A percentile compares a stretch with the other conserved stretches of the same genome.
Conservation (phyloP, 2,888 invertebrate genomes). For the Imbricaverruca yamaguchii region DNA sequence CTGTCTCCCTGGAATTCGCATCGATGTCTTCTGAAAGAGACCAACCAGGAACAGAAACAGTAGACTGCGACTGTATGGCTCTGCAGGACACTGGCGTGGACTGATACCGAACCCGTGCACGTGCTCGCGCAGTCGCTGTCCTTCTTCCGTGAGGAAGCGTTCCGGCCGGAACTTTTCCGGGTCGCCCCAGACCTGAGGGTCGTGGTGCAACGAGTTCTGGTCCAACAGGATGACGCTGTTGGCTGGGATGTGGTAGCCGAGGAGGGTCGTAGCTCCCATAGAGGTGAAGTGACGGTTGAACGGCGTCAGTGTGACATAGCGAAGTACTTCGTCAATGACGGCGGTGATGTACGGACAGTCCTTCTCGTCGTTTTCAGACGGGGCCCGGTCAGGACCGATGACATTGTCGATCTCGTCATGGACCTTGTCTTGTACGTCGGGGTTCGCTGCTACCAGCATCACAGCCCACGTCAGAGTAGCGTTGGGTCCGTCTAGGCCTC, state of each 20-base stretch:
- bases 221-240: background rate
- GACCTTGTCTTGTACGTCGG: background rate
- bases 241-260: conserved; percentile 1
- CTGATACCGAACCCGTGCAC: background rate
- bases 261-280: background rate
- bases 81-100: background rate
- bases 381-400: background rate
- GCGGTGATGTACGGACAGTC: background rate
- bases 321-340: background rate
- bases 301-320: background rate
- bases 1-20: no score
- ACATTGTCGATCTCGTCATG: background rate
- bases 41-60: background rate
- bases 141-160: background rate
- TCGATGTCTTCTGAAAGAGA: background rate
- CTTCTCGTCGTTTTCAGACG: background rate
- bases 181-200: background rate
- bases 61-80: background rate
- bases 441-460: background rate
- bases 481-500: background rate
- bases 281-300: background rate
- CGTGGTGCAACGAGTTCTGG: background rate
- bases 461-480: background rate
- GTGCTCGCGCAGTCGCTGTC: background rate
- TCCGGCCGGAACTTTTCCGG: background rate